phyloP scores from a whole-genome alignment of 2,797 vertebrate genomes.

The Gila robusta region DNA sequence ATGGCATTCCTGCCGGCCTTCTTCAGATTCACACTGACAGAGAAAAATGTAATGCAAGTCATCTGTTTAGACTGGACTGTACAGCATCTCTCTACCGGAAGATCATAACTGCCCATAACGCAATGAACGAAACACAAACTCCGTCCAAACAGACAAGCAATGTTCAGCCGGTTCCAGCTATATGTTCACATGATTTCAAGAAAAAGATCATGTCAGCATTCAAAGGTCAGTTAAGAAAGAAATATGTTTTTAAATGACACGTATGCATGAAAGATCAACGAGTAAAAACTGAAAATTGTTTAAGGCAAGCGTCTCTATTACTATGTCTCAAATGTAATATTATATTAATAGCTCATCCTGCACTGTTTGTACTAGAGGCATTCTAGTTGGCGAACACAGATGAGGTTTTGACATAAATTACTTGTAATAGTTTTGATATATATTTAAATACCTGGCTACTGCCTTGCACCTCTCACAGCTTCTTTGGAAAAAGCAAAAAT shows the following conservation, averaged over 20 bases:
- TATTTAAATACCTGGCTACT: not conserved
- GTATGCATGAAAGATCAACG: not conserved
- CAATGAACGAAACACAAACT: not conserved
- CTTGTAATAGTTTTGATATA: not conserved
- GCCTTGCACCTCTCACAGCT: not conserved
- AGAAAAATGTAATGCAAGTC: constrained; percentile 5
- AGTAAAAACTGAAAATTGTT: not conserved
- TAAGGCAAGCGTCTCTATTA: not conserved
- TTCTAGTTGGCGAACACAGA: not conserved
- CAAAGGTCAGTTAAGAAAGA: constrained; percentile 17
- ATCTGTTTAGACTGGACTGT: constrained; percentile 28
- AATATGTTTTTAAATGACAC: not conserved
- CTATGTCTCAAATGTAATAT: not conserved
- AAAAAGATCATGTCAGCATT: not conserved
- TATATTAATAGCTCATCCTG: not conserved
- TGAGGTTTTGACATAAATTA: not conserved
- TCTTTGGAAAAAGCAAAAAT: not conserved
- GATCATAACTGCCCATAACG: not conserved
- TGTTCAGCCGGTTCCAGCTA: not conserved
- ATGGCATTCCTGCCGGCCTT: constrained; percentile 18
- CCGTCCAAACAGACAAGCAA: constrained; percentile 11
- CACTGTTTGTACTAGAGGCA: not conserved
- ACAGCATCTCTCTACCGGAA: not conserved
- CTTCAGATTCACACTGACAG: constrained; percentile 48
- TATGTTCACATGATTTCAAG: not conserved